Base-by-base conservation (phyloP, 2,888 invertebrate genomes). In the Rhodophaea formosa region DNA sequence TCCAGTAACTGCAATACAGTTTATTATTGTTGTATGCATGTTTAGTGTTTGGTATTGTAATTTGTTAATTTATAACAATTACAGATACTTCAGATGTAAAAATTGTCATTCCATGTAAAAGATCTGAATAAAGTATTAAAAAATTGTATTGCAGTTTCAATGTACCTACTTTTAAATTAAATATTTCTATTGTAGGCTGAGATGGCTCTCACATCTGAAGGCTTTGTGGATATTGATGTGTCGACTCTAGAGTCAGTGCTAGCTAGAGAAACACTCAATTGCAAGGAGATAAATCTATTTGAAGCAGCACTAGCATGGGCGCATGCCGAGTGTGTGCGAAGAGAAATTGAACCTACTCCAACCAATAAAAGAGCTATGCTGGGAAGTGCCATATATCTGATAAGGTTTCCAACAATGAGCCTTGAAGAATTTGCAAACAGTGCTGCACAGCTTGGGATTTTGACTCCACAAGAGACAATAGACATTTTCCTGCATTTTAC, bases 401-500 rank as follows among this genome's bases (percentile, higher is more conserved):
- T 99, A 69, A 94, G 98, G 72, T 96, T 99, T 72, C 98, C 98
- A 3, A 97, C 98, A 10, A 98, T 99, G 98, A 94, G 95, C 53
- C 89, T 98, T 65, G 97, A 98, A 75, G 91, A 92, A 82, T 98
- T 98, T 88, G 98, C 99, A 6, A 97, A 98, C 80, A 97, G 97
- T 67, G 97, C 97, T 14, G 98, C 98, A 15, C 98, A 98, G 89
- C 95, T 97, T 54, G 97, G 97, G 29, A 96, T 98, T 69, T 92
- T 98, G 57, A 97, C 97, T 1, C 95, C 96, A 64, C 96, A 97
- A 83, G 98, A 99, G 86, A 98, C 97, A 10, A 98, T 97, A 63
- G 97, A 98, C 78, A 96, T 98, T 82, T 99, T 99, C 92, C 93
- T 99, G 70, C 95, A 98, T 88, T 98, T 97, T 79, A 98, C 98